Evolutionary conservation across 2,113 vertebrate genomes (phyloP).

Genomic region (Picathartes gymnocephalus): DNA sequence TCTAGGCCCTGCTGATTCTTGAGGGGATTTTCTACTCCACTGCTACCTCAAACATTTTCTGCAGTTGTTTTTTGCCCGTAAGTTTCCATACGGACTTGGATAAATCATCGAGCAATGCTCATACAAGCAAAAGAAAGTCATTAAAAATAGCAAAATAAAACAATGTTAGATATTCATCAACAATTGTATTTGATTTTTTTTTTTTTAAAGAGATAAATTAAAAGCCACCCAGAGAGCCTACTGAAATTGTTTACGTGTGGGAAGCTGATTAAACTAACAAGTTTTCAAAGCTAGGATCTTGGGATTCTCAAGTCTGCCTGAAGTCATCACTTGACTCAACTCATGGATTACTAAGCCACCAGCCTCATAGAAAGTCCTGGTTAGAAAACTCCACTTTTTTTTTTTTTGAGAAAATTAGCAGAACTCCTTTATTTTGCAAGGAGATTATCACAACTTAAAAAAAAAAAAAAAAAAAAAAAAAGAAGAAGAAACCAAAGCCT

Average conservation of each 20-base stretch:
- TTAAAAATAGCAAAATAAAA: neutral
- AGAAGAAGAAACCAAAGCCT: neutral
- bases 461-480: neutral
- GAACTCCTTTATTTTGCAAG: constrained; percentile 46
- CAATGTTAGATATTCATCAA: neutral
- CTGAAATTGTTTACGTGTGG: neutral
- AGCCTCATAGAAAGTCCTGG: constrained; percentile 10
- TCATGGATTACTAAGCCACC: constrained; percentile 5
- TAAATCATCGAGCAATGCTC: neutral
- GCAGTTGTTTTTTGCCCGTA: neutral
- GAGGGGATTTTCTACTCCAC: neutral
- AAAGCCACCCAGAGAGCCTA: constrained; percentile 14
- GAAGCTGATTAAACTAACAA: neutral
- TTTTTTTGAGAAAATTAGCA: constrained; percentile 28
- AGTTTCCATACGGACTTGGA: neutral
- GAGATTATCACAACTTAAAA: neutral
- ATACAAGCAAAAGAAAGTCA: neutral
- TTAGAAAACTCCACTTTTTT: constrained; percentile 38
- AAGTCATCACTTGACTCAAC: constrained; percentile 6
- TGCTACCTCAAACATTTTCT: neutral
- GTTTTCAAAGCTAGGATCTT: neutral
- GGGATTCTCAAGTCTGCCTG: neutral
- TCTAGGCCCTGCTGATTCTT: neutral
- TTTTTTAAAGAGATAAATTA: neutral
- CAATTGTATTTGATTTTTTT: neutral